Conservation (phyloP, 2,888 invertebrate genomes). For the Oithona nana region DNA sequence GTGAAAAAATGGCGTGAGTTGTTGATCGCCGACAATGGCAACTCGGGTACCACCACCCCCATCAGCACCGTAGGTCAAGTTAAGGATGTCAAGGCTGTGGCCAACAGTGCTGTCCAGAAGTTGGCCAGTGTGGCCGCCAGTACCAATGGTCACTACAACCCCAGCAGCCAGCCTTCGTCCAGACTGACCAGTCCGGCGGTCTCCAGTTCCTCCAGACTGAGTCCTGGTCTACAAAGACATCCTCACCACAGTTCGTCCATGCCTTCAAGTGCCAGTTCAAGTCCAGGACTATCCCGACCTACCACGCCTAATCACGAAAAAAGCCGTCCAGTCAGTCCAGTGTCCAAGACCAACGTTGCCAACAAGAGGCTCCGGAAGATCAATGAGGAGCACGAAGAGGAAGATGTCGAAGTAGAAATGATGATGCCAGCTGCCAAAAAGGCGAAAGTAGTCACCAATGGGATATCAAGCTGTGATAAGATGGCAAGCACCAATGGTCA, state of each 20-base stretch:
- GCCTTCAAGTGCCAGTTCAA: slow-evolving; percentile 18
- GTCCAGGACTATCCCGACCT: slow-evolving; percentile 19
- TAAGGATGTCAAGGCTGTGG: not conserved
- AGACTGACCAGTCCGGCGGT: not conserved
- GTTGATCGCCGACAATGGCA: slow-evolving; percentile 29
- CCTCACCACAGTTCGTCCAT: slow-evolving; percentile 20
- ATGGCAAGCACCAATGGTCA: not conserved
- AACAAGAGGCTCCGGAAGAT: slow-evolving; percentile 20
- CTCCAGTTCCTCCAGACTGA: not conserved
- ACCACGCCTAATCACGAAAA: slow-evolving; percentile 6
- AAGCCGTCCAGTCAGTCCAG: slow-evolving; percentile 15
- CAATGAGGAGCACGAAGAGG: slow-evolving; percentile 14
- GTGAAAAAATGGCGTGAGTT: slow-evolving; percentile 81
- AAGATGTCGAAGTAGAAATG: not conserved
- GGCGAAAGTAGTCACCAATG: not conserved
- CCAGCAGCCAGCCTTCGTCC: not conserved
- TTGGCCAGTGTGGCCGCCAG: not conserved
- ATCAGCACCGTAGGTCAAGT: not conserved
- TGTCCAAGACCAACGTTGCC: slow-evolving; percentile 21
- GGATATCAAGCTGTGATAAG: not conserved
- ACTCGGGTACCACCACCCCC: slow-evolving; percentile 11
- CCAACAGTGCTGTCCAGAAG: slow-evolving; percentile 19
- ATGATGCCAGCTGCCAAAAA: not conserved
- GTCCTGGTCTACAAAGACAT: not conserved
- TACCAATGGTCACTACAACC: not conserved